These are phyloP conservation scores for Tribolium castaneum DNA, from an alignment of 1,140 invertebrate genomes.

Conservation along the genomic window DNA sequence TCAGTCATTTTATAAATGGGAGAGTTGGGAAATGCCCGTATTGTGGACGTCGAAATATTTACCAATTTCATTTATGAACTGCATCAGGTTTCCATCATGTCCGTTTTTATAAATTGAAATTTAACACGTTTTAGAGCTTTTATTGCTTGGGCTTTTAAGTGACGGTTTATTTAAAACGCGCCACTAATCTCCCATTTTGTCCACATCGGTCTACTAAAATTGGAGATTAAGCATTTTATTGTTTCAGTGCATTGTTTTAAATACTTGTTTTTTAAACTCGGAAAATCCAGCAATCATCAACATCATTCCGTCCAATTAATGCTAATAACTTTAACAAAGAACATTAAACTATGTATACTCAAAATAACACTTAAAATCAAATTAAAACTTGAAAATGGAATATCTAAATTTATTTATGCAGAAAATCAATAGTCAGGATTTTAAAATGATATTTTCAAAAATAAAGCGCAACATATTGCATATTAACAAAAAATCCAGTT, in stretches of 20 bases:
- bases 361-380: too few relatives aligned
- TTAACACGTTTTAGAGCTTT: conserved; percentile 11
- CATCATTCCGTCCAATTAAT: background rate
- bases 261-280: background rate
- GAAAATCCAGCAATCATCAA: background rate
- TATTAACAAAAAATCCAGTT: too few relatives aligned
- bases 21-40: background rate
- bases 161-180: background rate
- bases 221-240: background rate
- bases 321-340: too few relatives aligned
- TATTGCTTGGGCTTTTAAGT: conserved; percentile 1
- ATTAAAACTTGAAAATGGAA: too few relatives aligned
- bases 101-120: background rate
- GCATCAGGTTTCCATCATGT: background rate
- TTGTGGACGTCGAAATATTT: background rate
- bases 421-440: too few relatives aligned
- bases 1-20: background rate
- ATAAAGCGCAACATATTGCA: too few relatives aligned
- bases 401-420: too few relatives aligned
- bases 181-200: conserved; percentile 7
- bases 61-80: background rate
- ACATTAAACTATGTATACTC: too few relatives aligned
- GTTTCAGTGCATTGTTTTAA: background rate
- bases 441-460: too few relatives aligned
- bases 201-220: conserved; percentile 1